Conservation (phyloP, 2,113 vertebrate species). For the Protobothrops flavoviridis region DNA sequence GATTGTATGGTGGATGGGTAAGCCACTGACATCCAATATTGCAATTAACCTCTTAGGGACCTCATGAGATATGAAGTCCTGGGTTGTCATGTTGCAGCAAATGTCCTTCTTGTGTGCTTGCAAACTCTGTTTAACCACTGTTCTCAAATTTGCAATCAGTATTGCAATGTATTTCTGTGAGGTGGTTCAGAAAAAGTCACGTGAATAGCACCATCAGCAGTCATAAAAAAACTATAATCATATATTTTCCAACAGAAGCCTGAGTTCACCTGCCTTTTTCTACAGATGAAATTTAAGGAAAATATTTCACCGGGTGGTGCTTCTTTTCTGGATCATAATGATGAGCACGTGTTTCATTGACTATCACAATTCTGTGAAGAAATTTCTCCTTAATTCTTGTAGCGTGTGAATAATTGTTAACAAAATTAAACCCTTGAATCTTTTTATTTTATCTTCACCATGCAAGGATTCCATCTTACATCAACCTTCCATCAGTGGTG, state of each 20-base stretch:
- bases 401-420: neutral
- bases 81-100: too few species aligned
- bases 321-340: neutral
- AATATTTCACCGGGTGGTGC: neutral
- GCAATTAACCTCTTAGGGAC: neutral
- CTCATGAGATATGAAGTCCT: neutral
- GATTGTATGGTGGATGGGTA: too few species aligned
- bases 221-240: neutral
- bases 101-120: neutral
- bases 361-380: neutral
- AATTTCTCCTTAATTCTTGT: neutral
- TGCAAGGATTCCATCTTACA: neutral
- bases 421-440: neutral
- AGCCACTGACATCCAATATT: neutral
- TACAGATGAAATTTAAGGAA: neutral
- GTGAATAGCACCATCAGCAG: neutral
- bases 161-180: neutral
- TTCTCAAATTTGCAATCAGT: neutral
- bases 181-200: neutral
- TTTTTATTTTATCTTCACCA: neutral
- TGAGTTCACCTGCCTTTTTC: neutral
- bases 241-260: neutral
- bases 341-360: neutral
- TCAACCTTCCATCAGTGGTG: neutral
- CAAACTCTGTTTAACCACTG: neutral